Conservation (phyloP, 1,140 invertebrate genomes). For the Pogonognathellus flavescens region DNA sequence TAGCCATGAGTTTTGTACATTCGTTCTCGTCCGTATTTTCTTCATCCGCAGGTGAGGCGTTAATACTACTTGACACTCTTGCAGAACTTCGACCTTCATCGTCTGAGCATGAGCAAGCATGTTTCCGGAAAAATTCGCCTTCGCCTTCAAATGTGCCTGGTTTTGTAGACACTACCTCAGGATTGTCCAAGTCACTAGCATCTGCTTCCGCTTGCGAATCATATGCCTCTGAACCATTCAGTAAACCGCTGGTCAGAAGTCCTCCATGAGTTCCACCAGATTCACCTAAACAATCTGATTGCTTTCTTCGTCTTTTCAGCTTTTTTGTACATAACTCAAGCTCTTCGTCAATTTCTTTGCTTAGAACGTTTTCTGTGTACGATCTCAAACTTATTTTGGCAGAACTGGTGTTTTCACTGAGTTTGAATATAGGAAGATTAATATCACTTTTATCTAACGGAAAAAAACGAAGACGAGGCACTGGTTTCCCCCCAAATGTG, state of each 20-base stretch:
- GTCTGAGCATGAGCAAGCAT: neutral
- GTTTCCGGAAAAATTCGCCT: neutral
- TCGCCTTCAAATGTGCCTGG: neutral
- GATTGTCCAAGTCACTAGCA: slow-evolving; percentile 55
- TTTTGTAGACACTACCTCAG: neutral
- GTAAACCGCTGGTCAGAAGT: neutral
- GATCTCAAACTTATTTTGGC: slow-evolving; percentile 63
- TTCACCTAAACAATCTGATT: slow-evolving; percentile 16
- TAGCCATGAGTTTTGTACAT: neutral
- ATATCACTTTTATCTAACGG: slow-evolving; percentile 51
- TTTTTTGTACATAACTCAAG: slow-evolving; percentile 39
- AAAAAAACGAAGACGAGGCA: slow-evolving; percentile 59
- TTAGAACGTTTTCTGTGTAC: slow-evolving; percentile 60
- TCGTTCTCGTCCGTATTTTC: no score
- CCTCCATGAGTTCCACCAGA: neutral
- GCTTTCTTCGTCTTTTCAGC: slow-evolving; percentile 57
- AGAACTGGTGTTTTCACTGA: slow-evolving; percentile 61
- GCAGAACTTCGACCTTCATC: neutral
- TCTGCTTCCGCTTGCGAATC: slow-evolving; percentile 59
- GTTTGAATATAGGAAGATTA: slow-evolving; percentile 61
- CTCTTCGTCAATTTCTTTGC: slow-evolving; percentile 50
- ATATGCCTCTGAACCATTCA: slow-evolving; percentile 18
- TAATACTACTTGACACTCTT: no score
- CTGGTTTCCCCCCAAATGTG: slow-evolving; percentile 58
- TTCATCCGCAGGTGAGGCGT: no score